Conservation (phyloP, 2,113 vertebrate genomes). For the Catharus bicknelli region DNA sequence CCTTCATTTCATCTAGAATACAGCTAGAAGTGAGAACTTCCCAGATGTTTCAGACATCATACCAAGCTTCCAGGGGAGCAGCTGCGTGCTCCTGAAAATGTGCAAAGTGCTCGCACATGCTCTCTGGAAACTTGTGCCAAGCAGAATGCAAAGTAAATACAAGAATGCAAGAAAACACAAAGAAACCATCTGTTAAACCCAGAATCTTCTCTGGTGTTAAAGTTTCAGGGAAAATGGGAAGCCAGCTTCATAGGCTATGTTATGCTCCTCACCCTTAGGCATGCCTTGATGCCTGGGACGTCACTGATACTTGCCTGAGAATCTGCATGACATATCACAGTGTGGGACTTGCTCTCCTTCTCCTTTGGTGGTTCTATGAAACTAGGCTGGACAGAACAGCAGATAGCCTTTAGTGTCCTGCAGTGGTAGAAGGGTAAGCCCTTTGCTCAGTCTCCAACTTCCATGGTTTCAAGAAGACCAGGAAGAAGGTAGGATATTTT, state of each 20-base stretch:
- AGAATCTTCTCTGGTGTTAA: not conserved
- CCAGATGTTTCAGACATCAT: not conserved
- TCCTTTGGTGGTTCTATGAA: not conserved
- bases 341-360: not conserved
- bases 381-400: not conserved
- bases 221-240: not conserved
- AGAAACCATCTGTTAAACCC: constrained; percentile 6
- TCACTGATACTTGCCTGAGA: not conserved
- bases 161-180: not conserved
- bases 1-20: not conserved
- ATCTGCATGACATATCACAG: fast-evolving
- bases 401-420: not conserved
- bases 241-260: not conserved
- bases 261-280: not conserved
- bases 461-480: not conserved
- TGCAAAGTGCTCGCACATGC: not conserved
- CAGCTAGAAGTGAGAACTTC: not conserved
- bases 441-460: not conserved
- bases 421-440: not conserved
- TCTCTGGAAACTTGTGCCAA: not conserved
- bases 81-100: not conserved
- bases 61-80: not conserved
- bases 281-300: not conserved
- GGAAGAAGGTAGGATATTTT: not conserved
- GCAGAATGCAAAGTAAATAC: not conserved